phyloP scores from a whole-genome alignment of 2,797 vertebrate species.

The Gymnoscopelus microlampas region DNA sequence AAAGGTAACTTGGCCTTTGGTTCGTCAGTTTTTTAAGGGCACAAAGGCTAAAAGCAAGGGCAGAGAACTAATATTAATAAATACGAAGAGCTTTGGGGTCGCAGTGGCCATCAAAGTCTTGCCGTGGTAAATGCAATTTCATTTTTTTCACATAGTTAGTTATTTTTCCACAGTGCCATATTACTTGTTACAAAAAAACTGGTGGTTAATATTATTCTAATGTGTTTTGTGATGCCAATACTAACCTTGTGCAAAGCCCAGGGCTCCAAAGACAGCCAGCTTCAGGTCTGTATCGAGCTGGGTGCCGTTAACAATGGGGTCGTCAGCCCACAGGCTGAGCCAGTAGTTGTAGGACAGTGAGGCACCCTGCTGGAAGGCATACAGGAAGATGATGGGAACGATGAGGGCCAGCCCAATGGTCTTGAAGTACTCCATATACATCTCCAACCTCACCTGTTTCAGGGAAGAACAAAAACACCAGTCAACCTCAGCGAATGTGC shows the following conservation, averaged over 20 bases:
- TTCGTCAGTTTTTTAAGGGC: no score
- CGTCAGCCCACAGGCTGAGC: constrained; percentile 94
- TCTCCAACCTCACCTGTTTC: constrained; percentile 83
- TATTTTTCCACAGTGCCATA: no score
- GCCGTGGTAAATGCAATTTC: no score
- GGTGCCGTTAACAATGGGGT: constrained; percentile 85
- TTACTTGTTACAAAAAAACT: no score
- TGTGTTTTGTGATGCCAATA: neutral
- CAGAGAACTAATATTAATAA: no score
- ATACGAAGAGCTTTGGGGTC: no score
- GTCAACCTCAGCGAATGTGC: neutral
- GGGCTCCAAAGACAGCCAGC: constrained; percentile 87
- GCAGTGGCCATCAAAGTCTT: no score
- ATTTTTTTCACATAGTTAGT: no score
- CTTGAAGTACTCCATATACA: constrained; percentile 88
- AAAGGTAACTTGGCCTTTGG: no score
- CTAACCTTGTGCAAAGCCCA: constrained; percentile 91
- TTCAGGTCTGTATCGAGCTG: constrained; percentile 85
- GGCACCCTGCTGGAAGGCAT: constrained; percentile 88
- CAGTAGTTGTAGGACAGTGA: constrained; percentile 92
- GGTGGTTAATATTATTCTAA: no score
- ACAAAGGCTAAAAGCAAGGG: no score
- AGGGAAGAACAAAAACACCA: constrained; percentile 8
- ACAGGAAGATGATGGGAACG: constrained; percentile 82
- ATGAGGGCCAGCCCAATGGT: constrained; percentile 83